Percentiles rank a stretch among this genome's conserved stretches.
phyloP scores from a whole-genome alignment of 2,113 vertebrate species.

The Platysteira castanea region DNA sequence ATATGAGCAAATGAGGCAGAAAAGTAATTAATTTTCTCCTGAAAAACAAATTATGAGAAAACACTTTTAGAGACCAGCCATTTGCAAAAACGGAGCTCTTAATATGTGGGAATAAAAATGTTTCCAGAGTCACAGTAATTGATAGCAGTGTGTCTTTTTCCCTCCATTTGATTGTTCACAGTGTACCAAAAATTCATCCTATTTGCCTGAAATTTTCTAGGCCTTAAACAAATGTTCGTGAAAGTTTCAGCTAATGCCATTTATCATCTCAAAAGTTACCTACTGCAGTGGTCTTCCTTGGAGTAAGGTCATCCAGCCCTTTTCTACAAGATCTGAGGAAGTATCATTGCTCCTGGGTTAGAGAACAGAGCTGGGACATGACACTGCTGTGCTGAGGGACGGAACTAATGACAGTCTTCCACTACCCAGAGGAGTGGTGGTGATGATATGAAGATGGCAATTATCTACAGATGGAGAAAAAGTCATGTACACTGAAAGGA shows the following conservation, averaged over 20 bases:
- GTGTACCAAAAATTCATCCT: background rate
- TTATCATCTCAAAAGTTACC: background rate
- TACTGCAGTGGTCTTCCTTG: background rate
- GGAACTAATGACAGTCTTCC: background rate
- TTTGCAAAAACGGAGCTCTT: background rate
- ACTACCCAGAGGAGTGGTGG: background rate
- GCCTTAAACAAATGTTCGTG: background rate
- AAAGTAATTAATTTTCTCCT: conserved; percentile 36
- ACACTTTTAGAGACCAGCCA: background rate
- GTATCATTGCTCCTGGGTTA: background rate
- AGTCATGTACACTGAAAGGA: background rate
- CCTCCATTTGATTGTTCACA: background rate
- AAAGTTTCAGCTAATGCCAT: background rate
- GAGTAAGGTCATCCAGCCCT: background rate
- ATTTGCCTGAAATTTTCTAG: background rate
- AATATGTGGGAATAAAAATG: background rate
- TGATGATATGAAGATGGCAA: background rate
- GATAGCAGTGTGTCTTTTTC: background rate
- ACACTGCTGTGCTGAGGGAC: background rate
- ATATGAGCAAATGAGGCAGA: background rate
- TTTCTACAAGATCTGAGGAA: background rate
- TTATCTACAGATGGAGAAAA: background rate
- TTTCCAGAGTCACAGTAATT: background rate
- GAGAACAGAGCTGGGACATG: background rate
- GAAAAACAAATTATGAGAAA: conserved; percentile 9